Evolutionary conservation across 1,140 invertebrate species (phyloP), one percentile per base, ranked within the genome.

Genomic region (Dendroctonus valens): DNA sequence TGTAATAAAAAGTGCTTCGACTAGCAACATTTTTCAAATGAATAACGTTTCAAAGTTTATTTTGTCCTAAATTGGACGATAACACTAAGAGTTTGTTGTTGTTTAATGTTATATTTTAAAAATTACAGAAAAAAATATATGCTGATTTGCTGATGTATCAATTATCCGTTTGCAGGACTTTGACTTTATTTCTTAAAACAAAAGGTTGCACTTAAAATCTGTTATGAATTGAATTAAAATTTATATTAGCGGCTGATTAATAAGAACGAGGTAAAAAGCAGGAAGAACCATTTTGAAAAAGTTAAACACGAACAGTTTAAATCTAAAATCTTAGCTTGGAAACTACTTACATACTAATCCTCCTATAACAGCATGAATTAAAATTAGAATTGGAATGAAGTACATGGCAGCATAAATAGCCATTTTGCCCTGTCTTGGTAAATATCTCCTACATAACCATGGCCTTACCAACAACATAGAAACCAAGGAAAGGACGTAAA

Each of bases 331-430:
- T 26, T 26, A 26, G 26, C 26, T 26, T 26, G 26, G 26, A 26
- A 26, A 26, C 26, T 58, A 86, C 88, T 87, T 85, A 94, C 91
- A 96, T 73, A 97, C 89, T 39, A 98, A 78, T 50, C 96, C 96
- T 67, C 92, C 94, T 67, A 93, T 90, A 41, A 96, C 80, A 11
- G 96, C 93, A 77, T 99, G 96, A 12, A 92, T 78, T 0, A 98
- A 78, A 7, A 91, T 89, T 6, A 98, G 80, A 70, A 95, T 87
- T 0, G 97, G 97, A 69, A 96, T 89, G 73, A 97, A 96, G 79
- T 98, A 98, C 51, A 99, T 83, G 3, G 94, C 95, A 55, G 93
- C 91, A 81, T 98, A 99, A 69, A 97, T 88, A 0, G 93, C 89
- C 79, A 87, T 85, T 77, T 86, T 89, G 46, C 88, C 88, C 65